Evolutionary conservation across 2,797 vertebrate species (phyloP), one percentile per base, ranked within the genome.

Genomic region (Clarias pachynema): DNA sequence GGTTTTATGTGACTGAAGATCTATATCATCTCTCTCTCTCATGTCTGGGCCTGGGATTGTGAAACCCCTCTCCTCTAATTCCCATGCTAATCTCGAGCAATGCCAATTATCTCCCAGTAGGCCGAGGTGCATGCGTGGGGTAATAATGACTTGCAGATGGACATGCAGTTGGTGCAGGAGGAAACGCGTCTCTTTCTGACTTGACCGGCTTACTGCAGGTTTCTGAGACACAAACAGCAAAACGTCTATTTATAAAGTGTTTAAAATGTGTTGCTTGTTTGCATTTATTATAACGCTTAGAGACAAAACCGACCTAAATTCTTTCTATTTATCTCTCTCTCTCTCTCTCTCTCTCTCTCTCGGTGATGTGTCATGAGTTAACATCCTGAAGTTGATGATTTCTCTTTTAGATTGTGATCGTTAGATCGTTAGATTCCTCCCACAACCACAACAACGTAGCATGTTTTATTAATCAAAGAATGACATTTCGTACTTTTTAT

Each of bases 71-170:
- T 37, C 56, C 56, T 56, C 74, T 24, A 31, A 78, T 78, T 78
- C 56, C 60, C 59, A 63, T 26, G 59, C 60, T 44, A 62, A 79
- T 63, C 77, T n/a, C 8, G 12, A 26, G 37, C 37, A 2, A 65
- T 49, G 69, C 1, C 10, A 22, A 40, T 83, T 75, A 83, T 44
- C 79, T 73, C 53, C 6, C 22, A 73, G 31, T n/a, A 3, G 15
- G 31, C 49, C 20, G 29, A 29, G 57, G 15, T 31, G 12, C 74
- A 77, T 37, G 56, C 18, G 1, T 24, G 56, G 56, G 22, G 37
- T 74, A 49, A 83, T 74, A 74, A 83, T 65, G 70, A 63, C 34
- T 83, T 26, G 59, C 82, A 83, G 82, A 83, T 82, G 65, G 16
- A 70, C 20, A 22, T 26, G 12, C 53, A n/a, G 37, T 73, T 29